These are phyloP conservation scores for Gnathonemus longibarbis DNA, from an alignment of 2,113 vertebrate genomes.

Conservation along the genomic window DNA sequence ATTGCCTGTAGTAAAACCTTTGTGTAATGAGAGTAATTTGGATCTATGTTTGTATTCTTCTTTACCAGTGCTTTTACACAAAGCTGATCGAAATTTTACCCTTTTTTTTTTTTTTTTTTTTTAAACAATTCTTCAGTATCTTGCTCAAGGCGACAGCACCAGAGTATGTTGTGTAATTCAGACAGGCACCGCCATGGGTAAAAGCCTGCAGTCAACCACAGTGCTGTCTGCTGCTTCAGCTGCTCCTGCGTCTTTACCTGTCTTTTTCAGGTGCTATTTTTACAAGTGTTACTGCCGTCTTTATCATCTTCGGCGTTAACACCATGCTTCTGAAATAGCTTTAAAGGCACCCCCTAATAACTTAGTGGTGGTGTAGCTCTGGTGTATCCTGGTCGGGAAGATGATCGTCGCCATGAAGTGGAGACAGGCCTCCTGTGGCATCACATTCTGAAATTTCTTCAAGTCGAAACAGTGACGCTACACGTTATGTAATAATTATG, in stretches of 20 bases:
- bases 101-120: not conserved
- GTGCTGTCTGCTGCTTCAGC: not conserved
- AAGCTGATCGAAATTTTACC: not conserved
- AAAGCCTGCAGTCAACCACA: not conserved
- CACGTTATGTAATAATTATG: not conserved
- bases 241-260: not conserved
- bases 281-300: not conserved
- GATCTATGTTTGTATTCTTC: not conserved
- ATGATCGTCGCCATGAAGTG: not conserved
- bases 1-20: not conserved
- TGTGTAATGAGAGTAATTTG: not conserved
- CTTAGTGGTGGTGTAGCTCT: not conserved
- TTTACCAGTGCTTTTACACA: not conserved
- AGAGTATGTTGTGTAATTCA: not conserved
- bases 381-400: not conserved
- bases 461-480: not conserved
- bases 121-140: not conserved
- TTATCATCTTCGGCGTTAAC: not conserved
- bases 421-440: not conserved
- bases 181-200: not conserved
- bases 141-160: not conserved
- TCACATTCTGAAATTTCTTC: not conserved
- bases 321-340: not conserved
- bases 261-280: not conserved
- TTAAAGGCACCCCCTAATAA: not conserved